phyloP scores from a whole-genome alignment of 2,888 invertebrate species.

The Epiblema foenella region DNA sequence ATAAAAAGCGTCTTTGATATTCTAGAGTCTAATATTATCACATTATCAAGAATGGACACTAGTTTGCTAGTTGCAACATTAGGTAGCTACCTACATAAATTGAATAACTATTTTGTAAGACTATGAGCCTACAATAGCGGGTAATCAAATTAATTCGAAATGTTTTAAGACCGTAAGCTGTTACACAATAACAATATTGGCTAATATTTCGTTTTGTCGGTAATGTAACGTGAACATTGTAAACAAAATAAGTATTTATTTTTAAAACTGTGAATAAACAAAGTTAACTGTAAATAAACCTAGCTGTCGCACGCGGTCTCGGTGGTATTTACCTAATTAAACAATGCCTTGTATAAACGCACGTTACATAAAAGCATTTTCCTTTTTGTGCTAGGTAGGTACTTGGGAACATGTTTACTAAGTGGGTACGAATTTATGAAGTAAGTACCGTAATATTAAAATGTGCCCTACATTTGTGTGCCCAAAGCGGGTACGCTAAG shows the following conservation, averaged over 20 bases:
- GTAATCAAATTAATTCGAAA: not conserved
- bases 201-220: conserved; percentile 17
- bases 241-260: conserved; percentile 18
- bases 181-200: conserved; percentile 15
- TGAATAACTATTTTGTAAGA: not conserved
- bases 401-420: too few species aligned
- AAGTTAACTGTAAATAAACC: too few species aligned
- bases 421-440: too few species aligned
- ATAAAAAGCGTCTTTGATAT: too few species aligned
- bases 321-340: not conserved
- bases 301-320: conserved; percentile 1
- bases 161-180: conserved; percentile 2
- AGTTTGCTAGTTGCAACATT: too few species aligned
- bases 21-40: too few species aligned
- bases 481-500: too few species aligned
- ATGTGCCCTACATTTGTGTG: too few species aligned
- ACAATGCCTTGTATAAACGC: not conserved
- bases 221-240: not conserved
- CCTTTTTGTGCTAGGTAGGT: too few species aligned
- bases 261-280: not conserved
- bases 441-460: too few species aligned
- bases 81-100: too few species aligned
- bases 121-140: not conserved
- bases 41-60: too few species aligned
- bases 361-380: not conserved